These are phyloP conservation scores for Phyllotreta striolata DNA, from an alignment of 2,888 invertebrate genomes.

Conservation along the genomic window DNA sequence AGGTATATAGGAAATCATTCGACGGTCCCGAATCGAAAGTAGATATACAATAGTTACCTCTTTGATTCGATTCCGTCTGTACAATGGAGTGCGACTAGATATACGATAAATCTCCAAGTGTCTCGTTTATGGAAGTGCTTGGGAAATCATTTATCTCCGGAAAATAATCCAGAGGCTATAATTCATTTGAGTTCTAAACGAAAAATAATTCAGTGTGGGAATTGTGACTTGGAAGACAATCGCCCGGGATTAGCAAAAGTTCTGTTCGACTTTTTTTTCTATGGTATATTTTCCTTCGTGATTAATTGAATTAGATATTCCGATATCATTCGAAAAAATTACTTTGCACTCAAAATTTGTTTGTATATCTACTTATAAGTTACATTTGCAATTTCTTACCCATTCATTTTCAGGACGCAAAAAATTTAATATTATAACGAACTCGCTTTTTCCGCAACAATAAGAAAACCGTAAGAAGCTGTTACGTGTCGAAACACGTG, in stretches of 20 bases:
- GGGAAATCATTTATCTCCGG: constrained; percentile 45
- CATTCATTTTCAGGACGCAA: too few species aligned
- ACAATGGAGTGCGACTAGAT: constrained; percentile 3
- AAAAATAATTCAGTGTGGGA: constrained; percentile 51
- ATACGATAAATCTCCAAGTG: constrained; percentile 6
- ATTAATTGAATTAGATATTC: constrained; percentile 4
- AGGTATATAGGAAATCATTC: too few species aligned
- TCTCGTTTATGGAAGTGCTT: constrained; percentile 8
- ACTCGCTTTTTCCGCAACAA: constrained; percentile 8
- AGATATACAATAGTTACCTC: neutral
- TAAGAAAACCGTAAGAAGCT: constrained; percentile 14
- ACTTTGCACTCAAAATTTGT: too few species aligned
- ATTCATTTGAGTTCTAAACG: constrained; percentile 49
- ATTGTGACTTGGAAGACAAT: constrained; percentile 51
- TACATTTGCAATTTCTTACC: too few species aligned
- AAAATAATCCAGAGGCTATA: constrained; percentile 44
- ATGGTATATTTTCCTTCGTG: constrained; percentile 3
- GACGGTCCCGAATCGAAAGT: too few species aligned
- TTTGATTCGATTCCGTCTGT: neutral
- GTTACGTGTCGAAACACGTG: constrained; percentile 30
- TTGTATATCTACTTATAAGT: too few species aligned
- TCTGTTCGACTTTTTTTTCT: constrained; percentile 39
- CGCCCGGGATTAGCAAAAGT: constrained; percentile 37
- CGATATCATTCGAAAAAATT: neutral
- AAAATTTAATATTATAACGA: neutral